Conservation (phyloP, 2,113 vertebrate species). For the Cynocephalus volans region DNA sequence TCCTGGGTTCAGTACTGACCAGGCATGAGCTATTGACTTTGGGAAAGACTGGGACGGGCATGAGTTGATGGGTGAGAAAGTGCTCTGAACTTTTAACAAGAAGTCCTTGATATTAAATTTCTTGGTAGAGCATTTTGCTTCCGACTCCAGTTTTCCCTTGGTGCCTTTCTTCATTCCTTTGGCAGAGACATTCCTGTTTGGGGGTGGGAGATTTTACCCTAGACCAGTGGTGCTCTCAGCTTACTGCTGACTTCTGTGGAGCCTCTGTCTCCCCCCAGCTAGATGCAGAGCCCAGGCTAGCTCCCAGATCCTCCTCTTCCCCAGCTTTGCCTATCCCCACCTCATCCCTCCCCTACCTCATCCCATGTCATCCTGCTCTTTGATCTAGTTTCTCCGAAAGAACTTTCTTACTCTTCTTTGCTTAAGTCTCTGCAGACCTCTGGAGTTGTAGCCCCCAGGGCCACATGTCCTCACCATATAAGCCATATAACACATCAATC, state of each 20-base stretch:
- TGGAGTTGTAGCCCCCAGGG: neutral
- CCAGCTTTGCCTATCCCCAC: neutral
- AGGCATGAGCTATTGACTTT: neutral
- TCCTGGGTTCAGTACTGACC: neutral
- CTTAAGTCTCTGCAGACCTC: neutral
- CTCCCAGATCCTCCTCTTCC: neutral
- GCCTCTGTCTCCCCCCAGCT: neutral
- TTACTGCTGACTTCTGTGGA: neutral
- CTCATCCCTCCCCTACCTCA: neutral
- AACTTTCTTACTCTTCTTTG: neutral
- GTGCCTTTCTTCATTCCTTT: constrained; percentile 1
- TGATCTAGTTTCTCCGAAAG: neutral
- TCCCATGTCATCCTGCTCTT: neutral
- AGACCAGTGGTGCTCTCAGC: neutral
- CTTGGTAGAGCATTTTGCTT: neutral
- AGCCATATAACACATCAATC: neutral
- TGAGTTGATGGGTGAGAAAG: neutral
- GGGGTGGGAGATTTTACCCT: neutral
- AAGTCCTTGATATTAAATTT: constrained; percentile 18
- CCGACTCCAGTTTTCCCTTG: neutral
- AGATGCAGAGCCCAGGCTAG: neutral
- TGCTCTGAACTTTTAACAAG: constrained; percentile 51
- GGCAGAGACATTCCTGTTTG: neutral
- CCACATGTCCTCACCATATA: neutral
- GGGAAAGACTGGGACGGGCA: neutral